phyloP scores from a whole-genome alignment of 2,113 vertebrate species.

The Halichoerus grypus region DNA sequence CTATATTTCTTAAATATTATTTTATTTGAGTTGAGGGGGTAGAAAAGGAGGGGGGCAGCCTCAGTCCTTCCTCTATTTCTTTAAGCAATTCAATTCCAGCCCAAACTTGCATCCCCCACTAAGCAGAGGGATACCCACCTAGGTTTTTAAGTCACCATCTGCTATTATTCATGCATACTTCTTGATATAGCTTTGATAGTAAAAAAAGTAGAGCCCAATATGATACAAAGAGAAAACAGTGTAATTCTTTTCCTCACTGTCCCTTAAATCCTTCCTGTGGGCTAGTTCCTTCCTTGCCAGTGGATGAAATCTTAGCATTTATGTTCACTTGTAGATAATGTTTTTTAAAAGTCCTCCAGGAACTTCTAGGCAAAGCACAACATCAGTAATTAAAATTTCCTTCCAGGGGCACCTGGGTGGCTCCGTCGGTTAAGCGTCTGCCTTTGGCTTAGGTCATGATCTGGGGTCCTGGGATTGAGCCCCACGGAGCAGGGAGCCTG shows the following conservation, averaged over 20 bases:
- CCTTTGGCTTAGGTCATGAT: too few relatives aligned
- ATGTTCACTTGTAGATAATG: background rate
- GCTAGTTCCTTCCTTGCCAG: background rate
- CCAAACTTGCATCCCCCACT: background rate
- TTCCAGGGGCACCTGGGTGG: background rate
- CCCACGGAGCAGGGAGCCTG: background rate
- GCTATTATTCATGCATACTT: background rate
- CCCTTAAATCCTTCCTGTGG: background rate
- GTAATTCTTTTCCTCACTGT: background rate
- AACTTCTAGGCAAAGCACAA: background rate
- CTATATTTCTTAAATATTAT: background rate
- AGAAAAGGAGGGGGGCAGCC: background rate
- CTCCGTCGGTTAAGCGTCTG: background rate
- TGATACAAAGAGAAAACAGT: background rate
- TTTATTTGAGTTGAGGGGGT: background rate
- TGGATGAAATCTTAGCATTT: background rate
- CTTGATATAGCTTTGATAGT: background rate
- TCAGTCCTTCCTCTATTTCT: background rate
- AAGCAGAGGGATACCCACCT: background rate
- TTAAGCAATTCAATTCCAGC: background rate
- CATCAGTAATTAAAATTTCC: background rate
- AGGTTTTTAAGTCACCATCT: background rate
- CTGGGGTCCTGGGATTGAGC: too few relatives aligned
- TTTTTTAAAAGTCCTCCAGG: constrained; percentile 10
- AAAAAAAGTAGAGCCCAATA: background rate